phyloP scores from a whole-genome alignment of 1,140 invertebrate species.

The Colletes latitarsis region DNA sequence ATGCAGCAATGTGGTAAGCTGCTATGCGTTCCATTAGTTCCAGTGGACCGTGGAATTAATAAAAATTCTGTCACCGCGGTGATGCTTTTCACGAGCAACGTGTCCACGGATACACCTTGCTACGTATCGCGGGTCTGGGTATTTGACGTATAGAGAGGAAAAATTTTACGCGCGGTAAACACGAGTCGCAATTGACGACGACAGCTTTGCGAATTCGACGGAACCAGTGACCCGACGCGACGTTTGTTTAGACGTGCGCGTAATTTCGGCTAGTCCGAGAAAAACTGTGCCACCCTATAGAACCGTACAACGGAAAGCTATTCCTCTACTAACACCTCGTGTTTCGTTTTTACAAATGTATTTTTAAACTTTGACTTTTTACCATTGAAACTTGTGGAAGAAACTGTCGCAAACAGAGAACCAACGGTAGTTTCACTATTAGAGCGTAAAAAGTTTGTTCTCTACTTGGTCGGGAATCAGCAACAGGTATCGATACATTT shows the following conservation, averaged over 20 bases:
- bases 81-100: conserved; percentile 21
- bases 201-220: conserved; percentile 46
- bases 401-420: not conserved
- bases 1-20: not conserved
- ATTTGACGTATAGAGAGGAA: conserved; percentile 22
- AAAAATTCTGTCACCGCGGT: conserved; percentile 27
- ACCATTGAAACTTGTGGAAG: not conserved
- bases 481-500: conserved; percentile 32
- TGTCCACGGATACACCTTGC: not conserved
- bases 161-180: conserved; percentile 61
- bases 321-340: too few species aligned
- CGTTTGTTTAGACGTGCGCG: conserved; percentile 25
- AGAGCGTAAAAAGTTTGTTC: not conserved
- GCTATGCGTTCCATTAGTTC: not conserved
- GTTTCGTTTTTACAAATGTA: too few species aligned
- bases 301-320: not conserved
- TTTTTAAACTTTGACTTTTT: too few species aligned
- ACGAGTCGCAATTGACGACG: conserved; percentile 50
- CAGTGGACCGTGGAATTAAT: conserved; percentile 20
- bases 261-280: conserved; percentile 35
- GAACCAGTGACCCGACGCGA: conserved; percentile 9
- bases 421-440: not conserved
- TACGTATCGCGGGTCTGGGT: not conserved
- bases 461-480: conserved; percentile 1
- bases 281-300: not conserved